Evolutionary conservation across 2,888 invertebrate species (phyloP).

Genomic region (Pandemis corylana): DNA sequence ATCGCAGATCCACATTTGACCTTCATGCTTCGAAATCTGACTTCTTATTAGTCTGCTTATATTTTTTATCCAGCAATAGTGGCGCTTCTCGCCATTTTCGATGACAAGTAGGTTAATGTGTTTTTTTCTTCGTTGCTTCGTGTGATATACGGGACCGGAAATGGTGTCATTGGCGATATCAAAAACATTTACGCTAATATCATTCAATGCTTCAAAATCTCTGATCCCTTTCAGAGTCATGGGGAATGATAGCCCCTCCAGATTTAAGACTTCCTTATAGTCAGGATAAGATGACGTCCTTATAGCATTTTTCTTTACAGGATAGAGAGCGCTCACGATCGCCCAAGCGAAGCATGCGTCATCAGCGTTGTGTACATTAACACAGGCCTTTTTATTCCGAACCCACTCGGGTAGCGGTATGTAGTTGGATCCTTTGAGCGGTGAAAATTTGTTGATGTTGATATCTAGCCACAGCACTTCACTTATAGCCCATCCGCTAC

Average conservation of each 20-base stretch:
- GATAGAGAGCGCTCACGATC: slow-evolving; percentile 48
- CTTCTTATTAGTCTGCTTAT: background rate
- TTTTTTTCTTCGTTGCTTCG: background rate
- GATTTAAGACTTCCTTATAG: too few relatives aligned
- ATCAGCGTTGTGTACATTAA: slow-evolving; percentile 22
- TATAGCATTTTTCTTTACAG: background rate
- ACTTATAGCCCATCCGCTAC: slow-evolving; percentile 37
- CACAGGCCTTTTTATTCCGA: slow-evolving; percentile 7
- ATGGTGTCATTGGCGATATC: background rate
- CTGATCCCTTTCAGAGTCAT: too few relatives aligned
- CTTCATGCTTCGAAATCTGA: background rate
- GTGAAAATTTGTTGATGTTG: background rate
- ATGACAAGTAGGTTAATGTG: background rate
- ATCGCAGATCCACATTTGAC: background rate
- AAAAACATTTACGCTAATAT: slow-evolving; percentile 3
- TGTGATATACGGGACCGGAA: background rate
- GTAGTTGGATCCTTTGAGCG: slow-evolving; percentile 2
- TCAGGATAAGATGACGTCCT: too few relatives aligned
- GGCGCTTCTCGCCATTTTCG: background rate
- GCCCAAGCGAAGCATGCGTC: slow-evolving; percentile 41
- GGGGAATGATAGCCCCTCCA: too few relatives aligned
- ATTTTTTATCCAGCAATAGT: slow-evolving; percentile 14
- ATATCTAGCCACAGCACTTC: slow-evolving; percentile 35
- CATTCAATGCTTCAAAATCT: background rate
- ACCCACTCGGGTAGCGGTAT: background rate